These are phyloP conservation scores for Masticophis lateralis DNA, from an alignment of 2,797 vertebrate genomes.

Conservation along the genomic window DNA sequence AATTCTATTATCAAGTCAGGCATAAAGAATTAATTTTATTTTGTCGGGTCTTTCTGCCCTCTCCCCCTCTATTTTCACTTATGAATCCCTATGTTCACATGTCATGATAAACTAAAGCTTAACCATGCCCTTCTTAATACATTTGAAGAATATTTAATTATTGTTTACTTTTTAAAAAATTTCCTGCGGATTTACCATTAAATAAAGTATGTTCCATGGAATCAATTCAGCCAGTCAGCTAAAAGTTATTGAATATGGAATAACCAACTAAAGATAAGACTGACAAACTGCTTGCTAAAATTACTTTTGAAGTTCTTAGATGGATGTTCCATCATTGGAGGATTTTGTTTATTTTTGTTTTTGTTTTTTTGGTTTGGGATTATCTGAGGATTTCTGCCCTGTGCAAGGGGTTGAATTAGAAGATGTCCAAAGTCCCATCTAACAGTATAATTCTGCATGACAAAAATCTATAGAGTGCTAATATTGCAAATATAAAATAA, in stretches of 20 bases:
- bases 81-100: background rate
- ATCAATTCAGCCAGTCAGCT: background rate
- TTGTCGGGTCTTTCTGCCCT: background rate
- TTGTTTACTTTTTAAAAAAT: background rate
- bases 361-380: background rate
- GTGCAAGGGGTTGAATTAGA: background rate
- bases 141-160: background rate
- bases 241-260: background rate
- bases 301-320: background rate
- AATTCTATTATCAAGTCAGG: background rate
- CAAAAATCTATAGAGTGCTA: background rate
- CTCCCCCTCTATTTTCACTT: background rate
- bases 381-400: background rate
- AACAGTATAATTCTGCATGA: background rate
- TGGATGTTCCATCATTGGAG: background rate
- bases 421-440: background rate
- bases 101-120: background rate
- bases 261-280: background rate
- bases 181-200: background rate
- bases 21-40: background rate
- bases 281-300: background rate
- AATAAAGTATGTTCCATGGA: background rate
- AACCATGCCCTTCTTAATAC: background rate
- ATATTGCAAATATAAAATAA: background rate
- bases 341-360: too few relatives aligned